These are phyloP conservation scores for Monopterus albus DNA, from an alignment of 2,113 vertebrate genomes.

Conservation along the genomic window DNA sequence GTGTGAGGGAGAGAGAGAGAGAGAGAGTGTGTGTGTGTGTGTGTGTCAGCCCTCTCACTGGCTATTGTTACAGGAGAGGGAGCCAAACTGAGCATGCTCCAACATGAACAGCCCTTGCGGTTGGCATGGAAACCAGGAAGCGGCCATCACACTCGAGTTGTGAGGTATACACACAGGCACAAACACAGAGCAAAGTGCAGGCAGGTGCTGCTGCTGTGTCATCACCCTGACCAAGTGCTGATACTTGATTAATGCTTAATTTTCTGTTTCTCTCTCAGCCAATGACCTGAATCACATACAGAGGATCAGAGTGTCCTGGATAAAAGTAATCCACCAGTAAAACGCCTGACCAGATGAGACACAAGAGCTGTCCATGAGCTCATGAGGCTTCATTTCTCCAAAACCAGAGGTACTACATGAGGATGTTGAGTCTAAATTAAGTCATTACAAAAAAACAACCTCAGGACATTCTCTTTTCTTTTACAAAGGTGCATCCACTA, in stretches of 20 bases:
- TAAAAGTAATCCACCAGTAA: constrained; percentile 21
- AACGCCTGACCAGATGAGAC: background rate
- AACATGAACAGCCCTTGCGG: constrained; percentile 66
- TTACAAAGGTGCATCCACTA: too few relatives aligned
- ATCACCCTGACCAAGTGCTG: constrained; percentile 26
- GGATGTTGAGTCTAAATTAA: too few relatives aligned
- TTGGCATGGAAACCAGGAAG: constrained; percentile 76
- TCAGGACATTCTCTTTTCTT: too few relatives aligned
- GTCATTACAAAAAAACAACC: too few relatives aligned
- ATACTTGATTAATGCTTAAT: constrained; percentile 46
- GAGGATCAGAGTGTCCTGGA: constrained; percentile 27
- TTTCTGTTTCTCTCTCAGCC: constrained; percentile 20
- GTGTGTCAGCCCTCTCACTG: constrained; percentile 53
- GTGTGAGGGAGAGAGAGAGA: constrained; percentile 3
- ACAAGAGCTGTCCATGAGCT: background rate
- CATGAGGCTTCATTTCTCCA: background rate
- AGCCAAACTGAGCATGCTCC: constrained; percentile 79
- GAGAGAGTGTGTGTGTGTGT: constrained; percentile 17
- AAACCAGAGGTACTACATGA: too few relatives aligned
- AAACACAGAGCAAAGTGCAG: constrained; percentile 24
- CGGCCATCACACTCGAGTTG: constrained; percentile 40
- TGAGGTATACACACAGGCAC: constrained; percentile 32
- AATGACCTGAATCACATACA: constrained; percentile 36
- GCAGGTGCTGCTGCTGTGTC: constrained; percentile 53
- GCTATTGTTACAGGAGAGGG: constrained; percentile 73